These are phyloP conservation scores for Paguma larvata DNA, from an alignment of 2,797 vertebrate species.

Conservation along the genomic window DNA sequence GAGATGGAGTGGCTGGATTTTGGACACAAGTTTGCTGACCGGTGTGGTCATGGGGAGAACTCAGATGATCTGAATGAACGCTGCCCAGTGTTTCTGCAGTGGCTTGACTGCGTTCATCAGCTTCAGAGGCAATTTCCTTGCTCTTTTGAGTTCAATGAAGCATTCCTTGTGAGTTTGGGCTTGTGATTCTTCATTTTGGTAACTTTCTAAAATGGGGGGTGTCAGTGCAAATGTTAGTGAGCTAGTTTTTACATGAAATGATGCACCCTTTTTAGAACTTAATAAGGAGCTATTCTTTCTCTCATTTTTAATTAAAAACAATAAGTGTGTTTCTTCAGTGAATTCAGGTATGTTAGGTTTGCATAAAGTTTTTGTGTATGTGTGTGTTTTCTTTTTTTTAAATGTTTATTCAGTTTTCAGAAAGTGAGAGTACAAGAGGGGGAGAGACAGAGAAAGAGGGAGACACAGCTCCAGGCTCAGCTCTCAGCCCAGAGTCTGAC, in stretches of 20 bases:
- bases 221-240: not conserved
- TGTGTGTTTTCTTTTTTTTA: too few species aligned
- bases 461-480: too few species aligned
- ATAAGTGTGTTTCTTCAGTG: slow-evolving; percentile 8
- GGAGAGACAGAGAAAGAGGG: too few species aligned
- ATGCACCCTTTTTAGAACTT: slow-evolving; percentile 40
- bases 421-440: too few species aligned
- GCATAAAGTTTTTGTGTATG: not conserved
- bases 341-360: not conserved
- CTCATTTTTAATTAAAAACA: not conserved
- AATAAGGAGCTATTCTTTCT: not conserved
- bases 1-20: slow-evolving; percentile 99
- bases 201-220: not conserved
- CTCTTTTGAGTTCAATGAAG: slow-evolving; percentile 99
- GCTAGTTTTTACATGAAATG: slow-evolving; percentile 47
- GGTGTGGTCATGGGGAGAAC: slow-evolving; percentile 98
- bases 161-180: slow-evolving; percentile 95
- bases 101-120: slow-evolving; percentile 99
- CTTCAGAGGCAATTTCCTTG: slow-evolving; percentile 99
- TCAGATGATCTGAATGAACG: slow-evolving; percentile 98
- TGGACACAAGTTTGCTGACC: slow-evolving; percentile 98
- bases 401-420: too few species aligned
- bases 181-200: slow-evolving; percentile 63
- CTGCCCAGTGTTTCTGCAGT: slow-evolving; percentile 98
- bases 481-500: too few species aligned